A percentile compares a stretch with the other conserved stretches of the same genome.
These are phyloP conservation scores for Ectemnius lituratus DNA, from an alignment of 2,888 invertebrate genomes.

Conservation along the genomic window DNA sequence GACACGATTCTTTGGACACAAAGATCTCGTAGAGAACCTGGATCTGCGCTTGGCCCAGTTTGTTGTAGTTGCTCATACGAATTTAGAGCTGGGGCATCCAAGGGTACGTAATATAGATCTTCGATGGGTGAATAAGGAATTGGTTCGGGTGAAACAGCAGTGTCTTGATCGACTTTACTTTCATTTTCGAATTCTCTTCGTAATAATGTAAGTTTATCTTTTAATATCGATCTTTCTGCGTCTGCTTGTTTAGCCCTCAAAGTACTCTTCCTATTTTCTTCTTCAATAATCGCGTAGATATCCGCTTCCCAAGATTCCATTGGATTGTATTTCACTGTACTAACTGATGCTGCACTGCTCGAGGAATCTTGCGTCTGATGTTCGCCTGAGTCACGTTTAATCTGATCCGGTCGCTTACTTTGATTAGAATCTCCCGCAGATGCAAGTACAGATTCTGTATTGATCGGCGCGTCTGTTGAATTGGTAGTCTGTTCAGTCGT, in stretches of 20 bases:
- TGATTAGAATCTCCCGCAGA: too few species aligned
- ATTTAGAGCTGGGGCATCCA: constrained; percentile 19
- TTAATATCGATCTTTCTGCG: constrained; percentile 47
- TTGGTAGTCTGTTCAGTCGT: too few species aligned
- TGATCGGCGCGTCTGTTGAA: too few species aligned
- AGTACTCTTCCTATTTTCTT: constrained; percentile 67
- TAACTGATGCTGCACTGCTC: constrained; percentile 80
- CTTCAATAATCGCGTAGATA: constrained; percentile 80
- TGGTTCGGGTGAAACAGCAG: constrained; percentile 44
- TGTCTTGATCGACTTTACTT: constrained; percentile 57
- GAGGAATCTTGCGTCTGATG: constrained; percentile 80
- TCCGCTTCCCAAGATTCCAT: constrained; percentile 82
- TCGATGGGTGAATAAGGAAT: constrained; percentile 55
- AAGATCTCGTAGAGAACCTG: constrained; percentile 82
- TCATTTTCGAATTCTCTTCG: constrained; percentile 55
- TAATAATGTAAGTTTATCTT: constrained; percentile 57
- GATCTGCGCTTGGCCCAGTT: constrained; percentile 57
- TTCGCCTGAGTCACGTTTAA: constrained; percentile 22
- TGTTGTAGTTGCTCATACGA: neutral
- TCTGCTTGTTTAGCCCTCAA: constrained; percentile 18
- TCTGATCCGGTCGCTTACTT: neutral
- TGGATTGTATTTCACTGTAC: constrained; percentile 85
- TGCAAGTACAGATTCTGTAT: too few species aligned
- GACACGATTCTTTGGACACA: constrained; percentile 83
- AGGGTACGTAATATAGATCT: constrained; percentile 61